Base-by-base conservation (phyloP, 2,888 invertebrate species). In the Volucella inflata region DNA sequence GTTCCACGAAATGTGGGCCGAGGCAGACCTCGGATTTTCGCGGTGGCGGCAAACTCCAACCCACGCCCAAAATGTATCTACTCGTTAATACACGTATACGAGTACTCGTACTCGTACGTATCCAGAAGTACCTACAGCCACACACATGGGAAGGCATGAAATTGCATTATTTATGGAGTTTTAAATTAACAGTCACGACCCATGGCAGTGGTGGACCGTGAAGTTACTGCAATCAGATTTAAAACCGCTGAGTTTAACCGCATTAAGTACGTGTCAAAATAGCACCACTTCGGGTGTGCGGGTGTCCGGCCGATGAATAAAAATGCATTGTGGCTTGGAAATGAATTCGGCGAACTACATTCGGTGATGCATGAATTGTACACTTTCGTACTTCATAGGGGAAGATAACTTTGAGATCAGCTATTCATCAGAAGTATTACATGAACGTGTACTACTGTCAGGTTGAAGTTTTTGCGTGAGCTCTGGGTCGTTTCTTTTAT, bases 211-310 rank as follows among this genome's bases (percentile, higher is more conserved):
- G 81, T 82, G 74, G 78, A 82, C 70, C 72, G 76, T 81, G 81
- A 72, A 81, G 81, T 87, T 65, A 74, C 82, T 87, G 59, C 77
- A 81, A 82, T 87, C 87, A 77, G 87, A 87, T 87, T 87, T 78
- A 74, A 87, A 87, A 82, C 87, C 87, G 80, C 87, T 78, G 87
- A 82, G 82, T 82, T 87, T 82, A 82, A 87, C 87, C 87, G 77
- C 87, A 82, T 87, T 82, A 82, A 87, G 82, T 82, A 87, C 82
- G 87, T 87, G 82, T 87, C 87, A 87, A 87, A 87, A 87, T 78
- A 78, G 82, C 72, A 84, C 82, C 80, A 65, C 70, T 60, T 36
- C 36, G n/a, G 71, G 44, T 51, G 30, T 16, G n/a, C 30, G 8
- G 40, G 57, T 42, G 59, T 55, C 67, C 55, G 36, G 36, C 48